Evolutionary conservation across 2,797 vertebrate species (phyloP).

Genomic region (Oryzias dopingdopingensis): DNA sequence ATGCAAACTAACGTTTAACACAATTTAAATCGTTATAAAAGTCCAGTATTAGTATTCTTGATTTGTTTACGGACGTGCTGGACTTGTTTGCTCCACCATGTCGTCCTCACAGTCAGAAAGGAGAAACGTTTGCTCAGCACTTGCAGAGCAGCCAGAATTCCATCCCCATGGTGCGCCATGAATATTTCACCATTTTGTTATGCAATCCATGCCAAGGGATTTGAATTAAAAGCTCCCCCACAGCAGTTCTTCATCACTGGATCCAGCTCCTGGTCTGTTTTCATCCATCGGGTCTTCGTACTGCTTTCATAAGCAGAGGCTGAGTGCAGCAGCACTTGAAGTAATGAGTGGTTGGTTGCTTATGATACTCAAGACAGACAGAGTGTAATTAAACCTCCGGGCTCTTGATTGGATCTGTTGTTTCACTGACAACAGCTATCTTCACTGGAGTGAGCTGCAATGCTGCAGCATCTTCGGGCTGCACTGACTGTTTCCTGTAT

Average conservation of each 20-base stretch:
- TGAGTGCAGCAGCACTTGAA: slow-evolving; percentile 46
- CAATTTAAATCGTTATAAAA: background rate
- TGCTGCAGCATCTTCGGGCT: slow-evolving; percentile 42
- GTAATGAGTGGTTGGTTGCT: slow-evolving; percentile 63
- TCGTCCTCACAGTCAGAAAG: slow-evolving; percentile 44
- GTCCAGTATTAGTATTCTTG: slow-evolving; percentile 10
- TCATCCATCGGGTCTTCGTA: slow-evolving; percentile 45
- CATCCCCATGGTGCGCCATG: slow-evolving; percentile 63
- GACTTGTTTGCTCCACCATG: slow-evolving; percentile 39
- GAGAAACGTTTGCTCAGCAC: slow-evolving; percentile 73
- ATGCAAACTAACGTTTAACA: too few relatives aligned
- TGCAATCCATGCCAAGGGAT: slow-evolving; percentile 61
- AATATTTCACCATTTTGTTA: slow-evolving; percentile 75
- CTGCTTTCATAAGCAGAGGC: slow-evolving; percentile 53
- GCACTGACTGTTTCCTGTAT: slow-evolving; percentile 47
- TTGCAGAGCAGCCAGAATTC: slow-evolving; percentile 59
- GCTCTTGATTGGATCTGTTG: slow-evolving; percentile 53
- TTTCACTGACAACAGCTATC: slow-evolving; percentile 32
- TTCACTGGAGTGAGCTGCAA: slow-evolving; percentile 19
- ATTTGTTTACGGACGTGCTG: slow-evolving; percentile 40
- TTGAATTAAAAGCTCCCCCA: slow-evolving; percentile 61
- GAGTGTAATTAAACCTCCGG: slow-evolving; percentile 58
- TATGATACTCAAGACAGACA: slow-evolving; percentile 56
- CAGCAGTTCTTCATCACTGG: slow-evolving; percentile 42
- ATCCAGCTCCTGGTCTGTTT: slow-evolving; percentile 46